Evolutionary conservation across 1,140 invertebrate genomes (phyloP).

Genomic region (Acyrthosiphon pisum): DNA sequence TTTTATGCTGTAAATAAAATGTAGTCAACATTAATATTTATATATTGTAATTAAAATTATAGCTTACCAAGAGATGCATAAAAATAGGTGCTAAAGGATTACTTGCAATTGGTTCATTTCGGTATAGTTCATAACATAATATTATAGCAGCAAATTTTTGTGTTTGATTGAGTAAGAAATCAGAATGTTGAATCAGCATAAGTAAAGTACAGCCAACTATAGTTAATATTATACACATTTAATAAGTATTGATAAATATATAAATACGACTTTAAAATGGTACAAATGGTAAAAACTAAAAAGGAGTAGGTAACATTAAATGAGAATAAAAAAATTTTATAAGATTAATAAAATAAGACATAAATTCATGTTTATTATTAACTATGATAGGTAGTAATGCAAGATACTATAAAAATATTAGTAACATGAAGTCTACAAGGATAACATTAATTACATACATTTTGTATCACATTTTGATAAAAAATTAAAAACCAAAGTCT

Average conservation of each 20-base stretch:
- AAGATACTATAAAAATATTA: not conserved
- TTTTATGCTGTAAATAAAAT: conserved; percentile 42
- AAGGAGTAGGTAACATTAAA: not conserved
- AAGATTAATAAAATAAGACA: not conserved
- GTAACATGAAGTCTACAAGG: not conserved
- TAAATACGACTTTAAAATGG: not conserved
- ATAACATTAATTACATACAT: not conserved
- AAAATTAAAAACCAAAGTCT: not conserved
- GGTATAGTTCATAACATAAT: conserved; percentile 78
- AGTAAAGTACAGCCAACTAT: conserved; percentile 71
- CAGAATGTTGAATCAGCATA: conserved; percentile 74
- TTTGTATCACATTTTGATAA: not conserved
- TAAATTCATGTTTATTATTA: not conserved
- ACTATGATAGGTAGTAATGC: not conserved
- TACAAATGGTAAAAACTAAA: not conserved
- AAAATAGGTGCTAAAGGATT: conserved; percentile 79
- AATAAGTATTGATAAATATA: not conserved
- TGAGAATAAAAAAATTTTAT: not conserved
- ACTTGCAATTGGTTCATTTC: conserved; percentile 70
- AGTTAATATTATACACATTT: conserved; percentile 56
- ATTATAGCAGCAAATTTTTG: conserved; percentile 75
- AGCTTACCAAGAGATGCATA: conserved; percentile 70
- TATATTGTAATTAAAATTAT: not conserved
- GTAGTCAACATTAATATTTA: not conserved
- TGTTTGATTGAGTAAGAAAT: conserved; percentile 72